Conservation (phyloP, 2,797 vertebrate species). For the Mormyrus proboscirostris region DNA sequence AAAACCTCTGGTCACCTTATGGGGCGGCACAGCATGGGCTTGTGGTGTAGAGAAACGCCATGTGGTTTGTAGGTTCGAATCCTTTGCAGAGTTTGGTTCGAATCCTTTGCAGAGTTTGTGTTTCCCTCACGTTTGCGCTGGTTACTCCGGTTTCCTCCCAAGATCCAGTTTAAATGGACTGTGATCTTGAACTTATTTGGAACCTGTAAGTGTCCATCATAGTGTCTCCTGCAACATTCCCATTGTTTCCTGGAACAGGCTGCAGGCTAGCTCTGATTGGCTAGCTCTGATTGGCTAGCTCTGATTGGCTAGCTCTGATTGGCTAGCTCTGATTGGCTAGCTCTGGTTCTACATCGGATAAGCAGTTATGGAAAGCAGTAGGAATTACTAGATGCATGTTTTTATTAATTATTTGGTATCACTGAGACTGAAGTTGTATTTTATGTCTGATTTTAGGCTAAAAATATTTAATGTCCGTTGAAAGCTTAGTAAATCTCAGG, state of each 20-base stretch:
- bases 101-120: neutral
- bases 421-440: neutral
- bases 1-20: neutral
- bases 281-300: too few relatives aligned
- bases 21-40: neutral
- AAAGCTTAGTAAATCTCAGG: neutral
- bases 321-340: too few relatives aligned
- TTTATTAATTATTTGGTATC: neutral
- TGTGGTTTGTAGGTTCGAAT: neutral
- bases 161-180: neutral
- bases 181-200: neutral
- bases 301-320: too few relatives aligned
- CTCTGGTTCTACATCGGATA: neutral
- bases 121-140: neutral
- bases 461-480: neutral
- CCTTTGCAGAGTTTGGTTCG: neutral
- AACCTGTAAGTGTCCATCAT: neutral
- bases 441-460: neutral
- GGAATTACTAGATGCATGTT: neutral
- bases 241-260: neutral
- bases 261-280: neutral
- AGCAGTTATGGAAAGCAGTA: neutral
- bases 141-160: neutral
- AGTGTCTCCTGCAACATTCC: neutral
- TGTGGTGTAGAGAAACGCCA: neutral